Conservation (phyloP, 2,113 vertebrate genomes). For the Cochlearius cochlearius region DNA sequence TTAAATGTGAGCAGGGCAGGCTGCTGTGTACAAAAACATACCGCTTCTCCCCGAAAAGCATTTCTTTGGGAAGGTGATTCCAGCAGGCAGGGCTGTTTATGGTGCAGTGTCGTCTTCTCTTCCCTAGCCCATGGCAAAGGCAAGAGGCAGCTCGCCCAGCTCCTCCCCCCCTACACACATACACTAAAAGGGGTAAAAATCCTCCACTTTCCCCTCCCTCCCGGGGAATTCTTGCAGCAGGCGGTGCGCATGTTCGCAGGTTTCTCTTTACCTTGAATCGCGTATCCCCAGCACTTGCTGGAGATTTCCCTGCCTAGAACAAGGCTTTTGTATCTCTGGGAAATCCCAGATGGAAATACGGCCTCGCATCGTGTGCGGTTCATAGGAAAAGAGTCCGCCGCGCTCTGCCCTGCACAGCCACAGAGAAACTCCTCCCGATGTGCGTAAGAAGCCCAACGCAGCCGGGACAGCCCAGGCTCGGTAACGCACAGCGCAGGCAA, state of each 20-base stretch:
- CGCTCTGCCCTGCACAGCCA: too few relatives aligned
- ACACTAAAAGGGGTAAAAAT: background rate
- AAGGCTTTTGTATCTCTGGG: background rate
- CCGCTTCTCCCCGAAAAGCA: background rate
- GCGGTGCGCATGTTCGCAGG: rapidly evolving
- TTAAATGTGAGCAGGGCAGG: background rate
- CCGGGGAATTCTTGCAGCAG: background rate
- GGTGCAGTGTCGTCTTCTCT: background rate
- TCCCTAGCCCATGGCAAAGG: background rate
- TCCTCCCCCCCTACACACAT: background rate
- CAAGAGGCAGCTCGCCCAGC: rapidly evolving
- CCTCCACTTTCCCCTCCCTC: background rate
- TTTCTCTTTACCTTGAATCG: background rate
- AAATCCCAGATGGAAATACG: background rate
- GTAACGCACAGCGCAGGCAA: background rate
- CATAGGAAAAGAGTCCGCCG: rapidly evolving
- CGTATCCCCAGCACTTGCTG: background rate
- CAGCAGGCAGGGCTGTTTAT: background rate
- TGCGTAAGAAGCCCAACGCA: background rate
- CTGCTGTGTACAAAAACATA: rapidly evolving
- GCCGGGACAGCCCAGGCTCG: background rate
- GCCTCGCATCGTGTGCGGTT: background rate
- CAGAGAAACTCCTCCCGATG: background rate
- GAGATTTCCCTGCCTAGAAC: background rate
- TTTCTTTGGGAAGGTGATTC: background rate